Evolutionary conservation across 2,113 vertebrate genomes (phyloP), one percentile per base, ranked within the genome.

Genomic region (Chaenogobius annularis): DNA sequence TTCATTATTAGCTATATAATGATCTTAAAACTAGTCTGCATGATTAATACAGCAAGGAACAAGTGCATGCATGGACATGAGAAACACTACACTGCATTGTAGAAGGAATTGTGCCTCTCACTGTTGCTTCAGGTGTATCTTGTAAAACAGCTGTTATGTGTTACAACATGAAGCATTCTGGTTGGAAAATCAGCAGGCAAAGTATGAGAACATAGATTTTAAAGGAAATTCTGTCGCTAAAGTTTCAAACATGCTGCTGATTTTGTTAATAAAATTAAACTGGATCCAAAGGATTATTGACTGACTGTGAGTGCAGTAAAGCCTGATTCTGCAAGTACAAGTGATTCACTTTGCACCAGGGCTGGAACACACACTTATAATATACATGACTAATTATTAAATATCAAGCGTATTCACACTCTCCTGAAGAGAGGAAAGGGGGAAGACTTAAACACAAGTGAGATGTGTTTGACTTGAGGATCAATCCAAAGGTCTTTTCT

Each of bases 321-420:
- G 67, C 4, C 71, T 70, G 13, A 56, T 44, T 7, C 52, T n/a
- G 11, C 19, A 50, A 77, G 37, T 40, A 0, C 37, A 11, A 15
- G 8, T 20, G 50, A 59, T 59, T 81, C 52, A 72, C 55, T 62
- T 44, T 65, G 40, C 72, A 79, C 31, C 68, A 59, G 70, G 65
- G 55, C 64, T 73, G 54, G 11, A 14, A 46, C 40, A 61, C 37
- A 58, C 15, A 43, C 6, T 71, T 8, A 77, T 78, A 79, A 73
- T 69, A 65, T 66, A 31, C 56, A 31, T 44, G 61, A 81, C 63
- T 77, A 75, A 31, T 35, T 35, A 35, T 35, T 35, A 35, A 35
- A 6, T 35, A 59, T 20, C 43, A 7, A 43, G n/a, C 46, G 58
- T 64, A 67, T 4, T n/a, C n/a, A n/a, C n/a, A 69, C 58, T 23